Conservation (phyloP, 2,888 invertebrate genomes). For the Aphidius colemani region DNA sequence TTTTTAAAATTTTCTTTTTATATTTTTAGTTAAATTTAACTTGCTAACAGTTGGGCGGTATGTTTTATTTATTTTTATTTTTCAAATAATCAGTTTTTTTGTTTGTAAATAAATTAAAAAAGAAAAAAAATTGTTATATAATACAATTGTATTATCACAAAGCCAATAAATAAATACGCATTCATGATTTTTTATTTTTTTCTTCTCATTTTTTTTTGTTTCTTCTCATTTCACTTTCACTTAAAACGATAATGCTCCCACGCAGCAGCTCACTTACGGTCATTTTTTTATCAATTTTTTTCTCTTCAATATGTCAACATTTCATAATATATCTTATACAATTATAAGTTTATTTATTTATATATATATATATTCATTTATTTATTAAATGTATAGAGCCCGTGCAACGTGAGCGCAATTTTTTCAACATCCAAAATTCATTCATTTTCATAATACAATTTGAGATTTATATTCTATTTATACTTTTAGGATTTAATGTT, state of each 20-base stretch:
- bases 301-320: slow-evolving; percentile 15
- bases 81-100: slow-evolving; percentile 30
- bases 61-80: slow-evolving; percentile 20
- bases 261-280: slow-evolving; percentile 26
- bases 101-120: neutral
- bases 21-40: slow-evolving; percentile 20
- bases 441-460: slow-evolving; percentile 3
- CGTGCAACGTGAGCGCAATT: slow-evolving; percentile 25
- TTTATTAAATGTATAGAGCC: slow-evolving; percentile 22
- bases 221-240: slow-evolving; percentile 13
- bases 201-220: slow-evolving; percentile 18
- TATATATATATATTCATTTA: slow-evolving; percentile 14
- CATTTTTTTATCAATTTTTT: slow-evolving; percentile 19
- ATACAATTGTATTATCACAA: neutral
- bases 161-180: slow-evolving; percentile 26
- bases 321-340: slow-evolving; percentile 25
- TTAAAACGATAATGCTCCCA: slow-evolving; percentile 21
- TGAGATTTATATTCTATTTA: slow-evolving; percentile 1
- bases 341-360: slow-evolving; percentile 18
- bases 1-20: slow-evolving; percentile 18
- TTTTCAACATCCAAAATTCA: slow-evolving; percentile 26
- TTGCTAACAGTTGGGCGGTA: neutral
- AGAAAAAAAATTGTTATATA: neutral
- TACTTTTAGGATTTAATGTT: slow-evolving; percentile 42
- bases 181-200: slow-evolving; percentile 25